Evolutionary conservation across 2,888 invertebrate species (phyloP), one percentile per base, ranked within the genome.

Genomic region (Ctenicera cuprea): DNA sequence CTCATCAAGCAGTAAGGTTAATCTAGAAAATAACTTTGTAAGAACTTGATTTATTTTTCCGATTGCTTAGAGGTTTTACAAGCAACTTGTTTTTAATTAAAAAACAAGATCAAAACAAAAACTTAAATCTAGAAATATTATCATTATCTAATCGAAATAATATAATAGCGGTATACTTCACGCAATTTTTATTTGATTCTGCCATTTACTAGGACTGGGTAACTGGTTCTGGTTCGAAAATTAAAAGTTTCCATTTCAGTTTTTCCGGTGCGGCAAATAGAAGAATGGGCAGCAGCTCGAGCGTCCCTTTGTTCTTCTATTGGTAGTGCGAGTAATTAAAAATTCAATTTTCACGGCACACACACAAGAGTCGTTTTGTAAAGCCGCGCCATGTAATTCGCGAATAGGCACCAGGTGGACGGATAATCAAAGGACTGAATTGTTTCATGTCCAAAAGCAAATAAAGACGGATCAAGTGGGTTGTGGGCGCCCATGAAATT

Each of bases 391-490:
- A 59, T 52, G 71, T 67, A 74, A 67, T 71, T 67, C 57, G 57
- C 62, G 67, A 71, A 71, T 68, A 38, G 71, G 71, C 50, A 74
- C 63, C 74, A 74, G 74, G 74, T 74, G 74, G 62, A 63, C 68
- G 64, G 62, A 71, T 74, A 74, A 74, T 74, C 74, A 74, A 74
- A 74, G 71, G 71, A 71, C 68, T 14, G 71, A 68, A 74, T 74
- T 74, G 74, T 71, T 74, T 71, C 68, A 71, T 74, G 71, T 71
- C 71, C 71, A 71, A 74, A 74, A 68, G 74, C 74, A 74, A 71
- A 74, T 74, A 74, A 71, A 71, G 74, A 64, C 71, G 74, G 71
- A 74, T 74, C 66, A 74, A 74, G 74, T 71, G 74, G 74, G 50
- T 67, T 70, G 70, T 71, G 66, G 62, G 43, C 50, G 50, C 45